Evolutionary conservation across 2,113 vertebrate genomes (phyloP), one percentile per base, ranked within the genome.

Genomic region (Ceratotherium simum): DNA sequence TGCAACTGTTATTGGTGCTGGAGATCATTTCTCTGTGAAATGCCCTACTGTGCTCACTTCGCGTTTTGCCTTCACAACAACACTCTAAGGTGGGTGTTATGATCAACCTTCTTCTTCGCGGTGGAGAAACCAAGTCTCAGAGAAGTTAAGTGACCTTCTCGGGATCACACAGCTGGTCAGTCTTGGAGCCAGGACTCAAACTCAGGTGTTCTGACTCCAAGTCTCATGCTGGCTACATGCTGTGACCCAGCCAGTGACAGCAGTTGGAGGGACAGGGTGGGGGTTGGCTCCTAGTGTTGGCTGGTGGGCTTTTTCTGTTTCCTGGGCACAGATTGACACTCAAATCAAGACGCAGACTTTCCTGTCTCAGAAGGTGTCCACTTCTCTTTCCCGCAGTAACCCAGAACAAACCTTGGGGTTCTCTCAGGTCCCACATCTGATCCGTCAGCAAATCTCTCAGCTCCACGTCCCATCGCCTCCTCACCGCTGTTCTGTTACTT

Each of bases 401-500:
- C 92, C 70, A 58, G 76, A 23, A 23, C 78, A 31, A n/a, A 14
- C 29, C 5, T 1, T 51, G 17, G 39, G 16, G 56, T 11, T 42
- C 7, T n/a, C 48, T 20, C 17, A 2, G 16, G 3, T 58, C 42
- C 27, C 31, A 20, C 48, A 16, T 42, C 17, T 12, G 11, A 8
- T 17, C 16, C 39, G 8, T n/a, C 14, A 12, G 70, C 39, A 18
- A 5, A 48, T 20, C 18, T n/a, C 76, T 79, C 54, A 29, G 42
- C 20, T 2, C 42, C 29, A 3, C 27, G 0, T 27, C 91, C 42
- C 6, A 1, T 10, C 27, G 29, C 42, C 13, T 29, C 11, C 33
- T n/a, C 25, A 10, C 20, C 5, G 23, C 78, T 13, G 0, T 17
- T 18, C 36, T 9, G 0, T 46, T 8, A 27, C 65, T 31, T 20